Evolutionary conservation across 2,888 invertebrate species (phyloP), one percentile per base, ranked within the genome.

Genomic region (Drosophila yooni): DNA sequence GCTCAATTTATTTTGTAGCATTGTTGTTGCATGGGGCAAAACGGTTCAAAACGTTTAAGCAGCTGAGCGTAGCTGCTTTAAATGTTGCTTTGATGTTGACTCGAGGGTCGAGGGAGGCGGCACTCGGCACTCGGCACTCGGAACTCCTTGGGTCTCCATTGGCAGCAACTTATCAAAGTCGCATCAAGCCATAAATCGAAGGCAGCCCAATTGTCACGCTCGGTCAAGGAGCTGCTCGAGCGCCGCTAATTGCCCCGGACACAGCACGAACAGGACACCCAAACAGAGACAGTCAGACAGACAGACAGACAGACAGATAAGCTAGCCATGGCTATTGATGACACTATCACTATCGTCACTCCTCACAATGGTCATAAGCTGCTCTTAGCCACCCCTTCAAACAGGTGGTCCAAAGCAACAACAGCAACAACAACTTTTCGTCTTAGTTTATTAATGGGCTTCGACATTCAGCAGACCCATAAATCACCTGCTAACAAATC

Each of bases 1-100:
- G 76, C 83, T 83, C 83, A 72, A 86, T 90, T 90, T 88, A 88
- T 74, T 79, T 79, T 72, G 74, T 43, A 74, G 88, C 90, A 81
- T 74, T 82, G 82, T 87, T 84, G 77, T 57, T 38, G 56, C 38
- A 56, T 34, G 36, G 43, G n/a, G 31, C 25, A 38, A 51, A 51
- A 43, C 46, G 43, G 57, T 65, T 74, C 29, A 64, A 46, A 46
- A 52, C 56, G 70, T 38, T 33, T 69, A 59, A 79, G 63, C 29
- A 66, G 66, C 64, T 70, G 61, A 59, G 38, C n/a, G 68, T 46
- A 62, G 31, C 36, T 69, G 48, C 52, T 58, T 70, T 53, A 70
- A 77, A 40, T 46, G 48, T 6, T 58, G 46, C 57, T 78, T 64
- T 76, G 62, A 76, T 62, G 62, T 66, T 51, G 25, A 36, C 27